Evolutionary conservation across 2,797 vertebrate species (phyloP), one percentile per base, ranked within the genome.

Genomic region (Menidia menidia): DNA sequence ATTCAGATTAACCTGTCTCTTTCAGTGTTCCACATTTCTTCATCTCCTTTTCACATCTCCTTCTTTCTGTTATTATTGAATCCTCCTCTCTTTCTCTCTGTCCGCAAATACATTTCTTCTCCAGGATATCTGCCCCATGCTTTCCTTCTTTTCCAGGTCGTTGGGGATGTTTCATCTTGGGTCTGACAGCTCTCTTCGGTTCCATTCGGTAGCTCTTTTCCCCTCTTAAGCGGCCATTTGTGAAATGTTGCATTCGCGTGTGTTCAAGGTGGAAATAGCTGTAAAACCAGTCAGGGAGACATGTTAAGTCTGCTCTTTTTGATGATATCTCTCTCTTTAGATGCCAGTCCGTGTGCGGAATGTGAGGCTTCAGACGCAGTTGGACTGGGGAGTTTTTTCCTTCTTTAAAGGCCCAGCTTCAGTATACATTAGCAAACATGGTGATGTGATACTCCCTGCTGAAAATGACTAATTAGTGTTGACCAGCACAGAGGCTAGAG

Each of bases 1-100:
- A 91, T 91, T 90, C 80, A 90, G 72, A 77, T 53, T 47, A 70
- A 80, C 54, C 83, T 87, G 83, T 83, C 86, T 88, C 64, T 82
- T 84, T 85, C 78, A 69, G 54, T 83, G 67, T 81, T 64, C 66
- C 47, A 56, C 58, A 75, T 63, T 32, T 69, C 35, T 35, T 42
- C 25, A 25, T 68, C 43, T 35, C 25, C 63, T 19, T 50, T 50
- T 50, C 25, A 13, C 30, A 4, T 19, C 12, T 25, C 11, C 5
- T 51, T 10, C 12, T 4, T 13, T 25, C 11, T 30, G 4, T 30
- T 51, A 11, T 51, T 19, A 30, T 13, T 30, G 8, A 51, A 51
- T 19, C 12, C 9, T 51, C 12, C 67, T 19, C 55, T 18, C 19
- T 51, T 15, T 16, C 43, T 51, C 11, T 51, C 4, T 13, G 4